These are phyloP conservation scores for Cossypha polioptera DNA, from an alignment of 2,797 vertebrate species.

Conservation along the genomic window DNA sequence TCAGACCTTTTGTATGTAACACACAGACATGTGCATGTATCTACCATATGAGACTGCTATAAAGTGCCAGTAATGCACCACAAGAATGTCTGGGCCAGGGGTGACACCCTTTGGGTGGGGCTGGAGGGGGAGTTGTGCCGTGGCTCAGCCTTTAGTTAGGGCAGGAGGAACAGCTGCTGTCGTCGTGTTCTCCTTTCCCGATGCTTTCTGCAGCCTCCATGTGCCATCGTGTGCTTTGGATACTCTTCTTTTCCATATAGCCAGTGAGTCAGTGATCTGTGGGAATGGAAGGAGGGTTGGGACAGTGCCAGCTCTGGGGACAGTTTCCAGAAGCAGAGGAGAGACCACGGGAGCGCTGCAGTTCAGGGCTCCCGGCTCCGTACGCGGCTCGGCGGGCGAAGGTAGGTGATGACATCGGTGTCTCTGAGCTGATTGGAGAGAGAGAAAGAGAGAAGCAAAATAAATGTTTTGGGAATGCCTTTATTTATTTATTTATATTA, in stretches of 20 bases:
- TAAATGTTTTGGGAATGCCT: slow-evolving; percentile 53
- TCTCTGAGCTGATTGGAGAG: slow-evolving; percentile 26
- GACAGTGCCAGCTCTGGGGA: background rate
- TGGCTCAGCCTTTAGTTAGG: background rate
- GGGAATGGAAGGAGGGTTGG: background rate
- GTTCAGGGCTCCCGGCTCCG: slow-evolving; percentile 9
- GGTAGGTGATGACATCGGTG: background rate
- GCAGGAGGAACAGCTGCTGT: slow-evolving; percentile 10
- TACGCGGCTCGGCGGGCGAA: background rate
- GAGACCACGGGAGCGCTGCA: background rate
- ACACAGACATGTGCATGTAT: slow-evolving; percentile 70
- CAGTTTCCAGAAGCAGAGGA: background rate
- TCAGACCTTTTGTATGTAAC: slow-evolving; percentile 73
- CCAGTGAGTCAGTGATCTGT: background rate
- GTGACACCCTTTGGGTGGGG: background rate
- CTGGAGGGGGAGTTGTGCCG: background rate
- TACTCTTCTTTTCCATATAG: background rate
- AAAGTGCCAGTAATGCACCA: slow-evolving; percentile 71
- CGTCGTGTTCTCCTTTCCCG: slow-evolving; percentile 11
- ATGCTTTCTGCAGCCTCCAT: slow-evolving; percentile 34
- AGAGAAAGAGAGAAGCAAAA: slow-evolving; percentile 23
- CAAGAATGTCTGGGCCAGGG: slow-evolving; percentile 15
- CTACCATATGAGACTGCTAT: slow-evolving; percentile 66
- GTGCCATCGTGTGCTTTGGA: slow-evolving; percentile 32
- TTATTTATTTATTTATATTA: slow-evolving; percentile 74